These are phyloP conservation scores for Irena cyanogastra DNA, from an alignment of 2,113 vertebrate species.

Conservation along the genomic window DNA sequence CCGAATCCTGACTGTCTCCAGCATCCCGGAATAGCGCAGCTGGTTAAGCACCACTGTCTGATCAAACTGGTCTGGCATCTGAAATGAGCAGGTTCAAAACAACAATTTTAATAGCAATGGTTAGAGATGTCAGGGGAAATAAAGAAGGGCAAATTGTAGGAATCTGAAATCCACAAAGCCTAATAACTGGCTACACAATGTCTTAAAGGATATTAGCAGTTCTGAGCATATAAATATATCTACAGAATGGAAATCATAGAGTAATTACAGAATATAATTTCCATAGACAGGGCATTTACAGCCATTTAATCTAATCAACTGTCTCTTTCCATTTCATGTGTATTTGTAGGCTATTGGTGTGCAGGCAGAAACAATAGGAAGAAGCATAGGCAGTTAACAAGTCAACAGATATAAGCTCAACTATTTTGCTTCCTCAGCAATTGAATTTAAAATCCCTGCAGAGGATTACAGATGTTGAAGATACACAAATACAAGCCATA, in stretches of 20 bases:
- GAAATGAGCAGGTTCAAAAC: not conserved
- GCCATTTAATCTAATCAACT: not conserved
- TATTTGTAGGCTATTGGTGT: not conserved
- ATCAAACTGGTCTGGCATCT: conserved; percentile 97
- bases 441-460: not conserved
- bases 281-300: not conserved
- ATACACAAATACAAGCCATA: not conserved
- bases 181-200: not conserved
- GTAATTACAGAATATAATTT: not conserved
- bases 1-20: conserved; percentile 94
- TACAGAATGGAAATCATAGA: not conserved
- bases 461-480: not conserved
- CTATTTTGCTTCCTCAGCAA: not conserved
- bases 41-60: conserved; percentile 94
- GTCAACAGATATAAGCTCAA: not conserved
- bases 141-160: not conserved
- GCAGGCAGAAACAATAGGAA: not conserved
- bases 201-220: not conserved
- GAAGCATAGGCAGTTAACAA: not conserved
- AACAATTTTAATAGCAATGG: not conserved
- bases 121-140: not conserved
- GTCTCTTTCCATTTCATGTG: not conserved
- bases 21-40: conserved; percentile 94
- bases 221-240: not conserved
- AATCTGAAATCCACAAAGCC: not conserved